Base-by-base conservation (phyloP, 1,140 invertebrate genomes). In the Panagrolaimus sp. region DNA sequence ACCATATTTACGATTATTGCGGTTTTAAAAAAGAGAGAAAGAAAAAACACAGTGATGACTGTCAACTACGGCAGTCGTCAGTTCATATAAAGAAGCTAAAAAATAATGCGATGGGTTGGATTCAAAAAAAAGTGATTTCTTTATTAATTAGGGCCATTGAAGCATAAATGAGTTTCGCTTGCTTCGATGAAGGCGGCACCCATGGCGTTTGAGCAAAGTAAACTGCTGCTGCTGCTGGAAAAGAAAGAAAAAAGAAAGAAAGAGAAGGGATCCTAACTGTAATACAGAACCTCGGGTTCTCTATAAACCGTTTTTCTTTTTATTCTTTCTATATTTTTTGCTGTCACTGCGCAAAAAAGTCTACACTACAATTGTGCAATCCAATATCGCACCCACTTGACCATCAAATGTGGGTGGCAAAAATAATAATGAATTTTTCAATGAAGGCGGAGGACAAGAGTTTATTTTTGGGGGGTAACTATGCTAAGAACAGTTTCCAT, bases 351-450 rank as follows among this genome's bases (percentile, higher is more conserved):
- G 52, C 52, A 58, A 28, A 24, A n/a, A 28, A 21, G 52, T 58
- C 52, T 38, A 38, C 52, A 58, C 48, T n/a, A 52, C 52, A 58
- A 58, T 58, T 58, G 52, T 58, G 52, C 52, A 58, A 58, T 58
- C 52, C 52, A 58, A 58, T 58, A 58, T 58, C 52, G 52, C 52
- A 58, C 52, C 52, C 52, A 58, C 52, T 58, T 58, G 52, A 58
- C 52, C 52, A 28, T 58, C 10, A 21, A 17, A 28, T 28, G 7
- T 4, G 32, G 32, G 32, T 38, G 32, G 32, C 32, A 38, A 38
- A 38, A 38, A 38, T n/a, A 38, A 38, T 38, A 38, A 38, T 38
- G 7, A 38, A 38, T 58, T n/a, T 58, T 28, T 58, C 10, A 24
- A 52, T n/a, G 48, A 52, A 58, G 48, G 8, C 15, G 48, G 48